Evolutionary conservation across 2,797 vertebrate species (phyloP), one percentile per base, ranked within the genome.

Genomic region (Molossus molossus): DNA sequence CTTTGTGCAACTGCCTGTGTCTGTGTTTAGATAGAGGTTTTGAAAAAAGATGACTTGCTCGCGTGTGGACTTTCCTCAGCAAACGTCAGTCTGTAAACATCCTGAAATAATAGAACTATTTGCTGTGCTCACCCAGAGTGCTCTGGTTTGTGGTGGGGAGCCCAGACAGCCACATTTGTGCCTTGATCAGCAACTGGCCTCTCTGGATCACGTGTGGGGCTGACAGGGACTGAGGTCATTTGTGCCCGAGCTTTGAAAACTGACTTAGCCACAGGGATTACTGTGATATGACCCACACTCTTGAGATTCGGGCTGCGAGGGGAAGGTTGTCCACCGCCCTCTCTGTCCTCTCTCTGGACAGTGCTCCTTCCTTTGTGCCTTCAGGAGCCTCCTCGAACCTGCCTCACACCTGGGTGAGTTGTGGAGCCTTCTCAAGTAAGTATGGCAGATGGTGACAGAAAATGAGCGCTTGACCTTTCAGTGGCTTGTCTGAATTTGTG

Each of bases 41-140:
- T 81, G 5, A 29, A 55, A 93, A 89, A 67, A 48, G 76, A 86
- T 79, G 94, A 87, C 62, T 95, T 69, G 65, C 75, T 94, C 5
- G 0, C 7, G 0, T 81, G 93, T 29, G 33, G 76, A 60, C 1
- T 65, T 75, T 55, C 37, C 50, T 77, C 77, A 58, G 92, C 25
- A 55, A 94, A 67, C 7, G 4, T 91, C 80, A 77, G 62, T 73
- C 73, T 90, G 33, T 96, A 96, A 88, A 96, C 94, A 95, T 90
- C 85, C 84, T 95, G 67, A 85, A 94, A 91, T 93, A 94, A 96
- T 70, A 80, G 76, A 97, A 79, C 60, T 89, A 90, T 92, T 87
- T 94, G 67, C 45, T 45, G 69, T 58, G 40, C 83, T 93, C 29
- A 20, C 60, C 53, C 64, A 70, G 14, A 29, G 62, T 8, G 9